Conservation (phyloP, 2,888 invertebrate genomes). For the Drosophila emarginata region DNA sequence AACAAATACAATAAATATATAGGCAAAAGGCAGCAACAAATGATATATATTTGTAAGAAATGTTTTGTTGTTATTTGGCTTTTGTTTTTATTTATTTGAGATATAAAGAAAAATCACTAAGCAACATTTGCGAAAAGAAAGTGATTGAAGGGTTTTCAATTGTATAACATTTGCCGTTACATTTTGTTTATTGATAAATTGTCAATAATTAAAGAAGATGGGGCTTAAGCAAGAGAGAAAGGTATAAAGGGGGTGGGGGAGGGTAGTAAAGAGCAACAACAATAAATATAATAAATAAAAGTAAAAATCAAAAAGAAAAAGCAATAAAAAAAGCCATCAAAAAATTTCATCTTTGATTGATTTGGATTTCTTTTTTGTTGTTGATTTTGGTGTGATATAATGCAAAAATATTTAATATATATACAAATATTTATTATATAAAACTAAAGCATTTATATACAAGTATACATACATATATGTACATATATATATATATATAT, state of each 20-base stretch:
- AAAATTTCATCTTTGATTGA: slow-evolving; percentile 42
- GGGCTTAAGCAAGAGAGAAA: slow-evolving; percentile 39
- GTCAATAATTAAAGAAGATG: slow-evolving; percentile 46
- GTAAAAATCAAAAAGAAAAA: neutral
- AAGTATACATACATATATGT: too few species aligned
- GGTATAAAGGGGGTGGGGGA: neutral
- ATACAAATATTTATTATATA: slow-evolving; percentile 4
- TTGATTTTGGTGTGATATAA: neutral
- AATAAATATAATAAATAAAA: neutral
- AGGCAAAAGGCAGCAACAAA: slow-evolving; percentile 21
- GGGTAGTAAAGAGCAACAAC: neutral
- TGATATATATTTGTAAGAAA: slow-evolving; percentile 24
- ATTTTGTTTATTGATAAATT: slow-evolving; percentile 42
- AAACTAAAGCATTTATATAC: neutral
- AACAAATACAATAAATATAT: slow-evolving; percentile 26
- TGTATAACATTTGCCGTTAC: slow-evolving; percentile 56
- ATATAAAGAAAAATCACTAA: slow-evolving; percentile 1
- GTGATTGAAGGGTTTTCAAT: slow-evolving; percentile 51
- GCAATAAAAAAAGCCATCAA: neutral
- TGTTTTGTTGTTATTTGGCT: neutral
- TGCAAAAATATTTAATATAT: slow-evolving; percentile 17
- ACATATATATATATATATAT: slow-evolving; percentile 16
- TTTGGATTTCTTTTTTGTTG: slow-evolving; percentile 34
- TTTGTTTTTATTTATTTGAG: slow-evolving; percentile 18
- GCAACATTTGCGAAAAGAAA: slow-evolving; percentile 32